Percentiles rank a stretch among this genome's conserved stretches.
phyloP scores from a whole-genome alignment of 2,888 invertebrate genomes.

The Lepeophtheirus nordmannii region DNA sequence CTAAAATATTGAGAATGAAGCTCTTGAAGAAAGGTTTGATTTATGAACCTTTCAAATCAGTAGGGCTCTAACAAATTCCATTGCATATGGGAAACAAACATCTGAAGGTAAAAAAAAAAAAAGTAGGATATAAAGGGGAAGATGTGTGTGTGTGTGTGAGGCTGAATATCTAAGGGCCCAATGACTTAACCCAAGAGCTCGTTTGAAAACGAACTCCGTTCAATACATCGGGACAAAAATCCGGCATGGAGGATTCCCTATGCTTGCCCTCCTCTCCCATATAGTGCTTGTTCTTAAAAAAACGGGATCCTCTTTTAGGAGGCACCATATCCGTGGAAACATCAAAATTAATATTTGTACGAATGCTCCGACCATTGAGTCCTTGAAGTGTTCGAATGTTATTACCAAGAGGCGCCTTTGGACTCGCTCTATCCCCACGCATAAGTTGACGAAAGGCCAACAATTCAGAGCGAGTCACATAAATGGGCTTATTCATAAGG shows the following conservation, averaged over 20 bases:
- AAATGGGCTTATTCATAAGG: constrained; percentile 91
- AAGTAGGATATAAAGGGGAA: too few species aligned
- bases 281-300: neutral
- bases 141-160: too few species aligned
- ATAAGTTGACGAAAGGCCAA: constrained; percentile 41
- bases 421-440: constrained; percentile 69
- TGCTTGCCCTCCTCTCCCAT: neutral
- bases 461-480: constrained; percentile 74
- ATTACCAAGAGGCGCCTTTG: constrained; percentile 80
- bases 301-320: neutral
- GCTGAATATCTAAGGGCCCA: neutral
- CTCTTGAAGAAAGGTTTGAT: too few species aligned
- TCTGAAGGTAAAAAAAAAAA: too few species aligned
- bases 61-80: too few species aligned
- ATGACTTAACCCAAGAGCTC: neutral
- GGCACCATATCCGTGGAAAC: neutral
- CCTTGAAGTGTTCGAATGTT: constrained; percentile 86
- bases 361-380: constrained; percentile 76
- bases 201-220: neutral
- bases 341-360: constrained; percentile 90
- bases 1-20: too few species aligned
- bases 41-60: too few species aligned
- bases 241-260: neutral
- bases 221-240: neutral
- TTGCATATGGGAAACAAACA: too few species aligned